Conservation (phyloP, 2,888 invertebrate species). For the Hypomecis atomaria region DNA sequence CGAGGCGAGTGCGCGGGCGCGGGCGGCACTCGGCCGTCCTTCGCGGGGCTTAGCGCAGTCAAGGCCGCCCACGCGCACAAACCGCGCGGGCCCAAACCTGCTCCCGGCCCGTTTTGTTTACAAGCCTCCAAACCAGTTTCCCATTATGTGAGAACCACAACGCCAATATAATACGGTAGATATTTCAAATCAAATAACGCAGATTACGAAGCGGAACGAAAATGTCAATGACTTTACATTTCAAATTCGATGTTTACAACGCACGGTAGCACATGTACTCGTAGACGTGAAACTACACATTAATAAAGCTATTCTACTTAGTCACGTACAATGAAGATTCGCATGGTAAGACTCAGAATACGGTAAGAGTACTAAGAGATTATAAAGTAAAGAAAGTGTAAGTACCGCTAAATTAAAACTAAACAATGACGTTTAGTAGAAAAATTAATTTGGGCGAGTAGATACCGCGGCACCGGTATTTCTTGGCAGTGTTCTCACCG, state of each 20-base stretch:
- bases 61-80: slow-evolving; percentile 75
- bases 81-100: slow-evolving; percentile 62
- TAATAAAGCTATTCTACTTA: slow-evolving; percentile 17
- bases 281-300: slow-evolving; percentile 10
- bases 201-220: slow-evolving; percentile 18
- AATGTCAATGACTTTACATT: slow-evolving; percentile 12
- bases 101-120: slow-evolving; percentile 62
- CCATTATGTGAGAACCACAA: slow-evolving; percentile 23
- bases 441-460: slow-evolving; percentile 37
- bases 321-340: slow-evolving; percentile 39
- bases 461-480: slow-evolving; percentile 32
- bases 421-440: slow-evolving; percentile 33
- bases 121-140: slow-evolving; percentile 58
- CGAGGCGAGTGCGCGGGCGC: slow-evolving; percentile 47
- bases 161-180: slow-evolving; percentile 8
- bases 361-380: slow-evolving; percentile 13
- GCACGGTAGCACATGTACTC: slow-evolving; percentile 14
- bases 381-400: slow-evolving; percentile 18
- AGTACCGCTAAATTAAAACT: slow-evolving; percentile 5
- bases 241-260: slow-evolving; percentile 1
- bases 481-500: slow-evolving; percentile 56
- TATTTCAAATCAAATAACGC: slow-evolving; percentile 8
- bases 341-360: slow-evolving; percentile 22
- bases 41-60: slow-evolving; percentile 57
- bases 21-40: slow-evolving; percentile 61